A percentile compares a stretch with the other conserved stretches of the same genome.
Evolutionary conservation across 2,888 invertebrate genomes (phyloP).

Genomic region (Drosophila acutilabella): DNA sequence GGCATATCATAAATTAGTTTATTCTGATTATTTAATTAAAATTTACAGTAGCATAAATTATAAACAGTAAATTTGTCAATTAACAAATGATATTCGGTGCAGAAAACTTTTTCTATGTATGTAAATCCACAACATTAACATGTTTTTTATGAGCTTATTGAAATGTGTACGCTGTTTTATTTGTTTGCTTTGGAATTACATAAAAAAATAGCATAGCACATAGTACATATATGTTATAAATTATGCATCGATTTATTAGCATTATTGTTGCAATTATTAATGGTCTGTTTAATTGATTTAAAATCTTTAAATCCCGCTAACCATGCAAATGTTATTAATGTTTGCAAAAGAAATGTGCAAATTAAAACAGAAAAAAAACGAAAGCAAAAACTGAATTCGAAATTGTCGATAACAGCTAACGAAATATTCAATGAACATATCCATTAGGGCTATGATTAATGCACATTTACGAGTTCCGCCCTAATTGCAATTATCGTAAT

Average conservation of each 20-base stretch:
- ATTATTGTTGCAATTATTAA: conserved; percentile 49
- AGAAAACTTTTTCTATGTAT: neutral
- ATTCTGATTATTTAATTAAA: neutral
- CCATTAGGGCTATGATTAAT: conserved; percentile 61
- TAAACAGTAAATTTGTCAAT: conserved; percentile 9
- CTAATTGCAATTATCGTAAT: conserved; percentile 27
- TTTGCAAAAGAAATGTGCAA: conserved; percentile 16
- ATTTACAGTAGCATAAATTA: neutral
- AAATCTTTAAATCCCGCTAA: conserved; percentile 55
- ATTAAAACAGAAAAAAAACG: conserved; percentile 1
- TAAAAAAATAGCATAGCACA: neutral
- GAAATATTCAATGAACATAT: conserved; percentile 25
- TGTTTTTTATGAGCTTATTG: neutral
- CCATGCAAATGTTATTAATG: conserved; percentile 45
- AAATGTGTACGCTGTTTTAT: neutral
- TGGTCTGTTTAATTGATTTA: conserved; percentile 59
- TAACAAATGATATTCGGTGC: conserved; percentile 3
- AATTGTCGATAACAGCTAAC: conserved; percentile 5
- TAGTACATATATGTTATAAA: conserved; percentile 21
- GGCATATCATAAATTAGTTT: neutral
- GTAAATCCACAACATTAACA: neutral
- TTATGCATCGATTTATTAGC: conserved; percentile 47
- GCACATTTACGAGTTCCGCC: conserved; percentile 42
- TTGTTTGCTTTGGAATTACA: conserved; percentile 6
- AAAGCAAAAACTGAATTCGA: conserved; percentile 3